Evolutionary conservation across 2,113 vertebrate genomes (phyloP).

Genomic region (Labrus mixtus): DNA sequence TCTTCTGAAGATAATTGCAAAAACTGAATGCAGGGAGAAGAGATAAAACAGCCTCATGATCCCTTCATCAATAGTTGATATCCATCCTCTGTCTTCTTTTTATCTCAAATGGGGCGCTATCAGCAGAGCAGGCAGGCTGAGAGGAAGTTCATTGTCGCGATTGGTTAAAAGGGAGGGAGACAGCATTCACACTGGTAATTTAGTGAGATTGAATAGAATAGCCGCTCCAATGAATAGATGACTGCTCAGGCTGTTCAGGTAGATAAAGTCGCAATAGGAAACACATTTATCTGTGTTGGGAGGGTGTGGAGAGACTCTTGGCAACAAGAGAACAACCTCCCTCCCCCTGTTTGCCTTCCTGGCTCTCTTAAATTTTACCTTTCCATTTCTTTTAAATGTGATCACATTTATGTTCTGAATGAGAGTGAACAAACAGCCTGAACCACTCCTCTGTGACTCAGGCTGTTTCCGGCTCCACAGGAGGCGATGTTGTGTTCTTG

Average conservation of each 20-base stretch:
- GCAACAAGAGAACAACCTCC: neutral
- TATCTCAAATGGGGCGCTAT: neutral
- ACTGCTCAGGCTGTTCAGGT: slow-evolving; percentile 15
- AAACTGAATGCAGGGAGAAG: slow-evolving; percentile 9
- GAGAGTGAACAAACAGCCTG: no score
- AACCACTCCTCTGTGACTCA: neutral
- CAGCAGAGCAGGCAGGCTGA: slow-evolving; percentile 2
- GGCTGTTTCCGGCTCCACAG: slow-evolving; percentile 29
- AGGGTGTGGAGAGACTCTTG: neutral
- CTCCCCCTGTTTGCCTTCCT: neutral
- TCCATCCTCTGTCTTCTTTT: slow-evolving; percentile 16
- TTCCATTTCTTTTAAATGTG: neutral
- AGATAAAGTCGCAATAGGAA: slow-evolving; percentile 3
- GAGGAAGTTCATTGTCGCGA: slow-evolving; percentile 6
- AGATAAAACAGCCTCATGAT: slow-evolving; percentile 15
- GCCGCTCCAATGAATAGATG: slow-evolving; percentile 4
- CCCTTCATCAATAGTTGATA: slow-evolving; percentile 21
- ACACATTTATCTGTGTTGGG: slow-evolving; percentile 18
- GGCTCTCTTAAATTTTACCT: neutral
- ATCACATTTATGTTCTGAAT: neutral
- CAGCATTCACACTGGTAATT: slow-evolving; percentile 30
- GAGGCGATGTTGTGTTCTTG: slow-evolving; percentile 18
- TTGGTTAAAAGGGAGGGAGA: neutral
- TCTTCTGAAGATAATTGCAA: neutral
- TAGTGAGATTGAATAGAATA: slow-evolving; percentile 26